A percentile compares a stretch with the other conserved stretches of the same genome.
Conservation (phyloP, 2,113 vertebrate species). For the Atractosteus spatula region DNA sequence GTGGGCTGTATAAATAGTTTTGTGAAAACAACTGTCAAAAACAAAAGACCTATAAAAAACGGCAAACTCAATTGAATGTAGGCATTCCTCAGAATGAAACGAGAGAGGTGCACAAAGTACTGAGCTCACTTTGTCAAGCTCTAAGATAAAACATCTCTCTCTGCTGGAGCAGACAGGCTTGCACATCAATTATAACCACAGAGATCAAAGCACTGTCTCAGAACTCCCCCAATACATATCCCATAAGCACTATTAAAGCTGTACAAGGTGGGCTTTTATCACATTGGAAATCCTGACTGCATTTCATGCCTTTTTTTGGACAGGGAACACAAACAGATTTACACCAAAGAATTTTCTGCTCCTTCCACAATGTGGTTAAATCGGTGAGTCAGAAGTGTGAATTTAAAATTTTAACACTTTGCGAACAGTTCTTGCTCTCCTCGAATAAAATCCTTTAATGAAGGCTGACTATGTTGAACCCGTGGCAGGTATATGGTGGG, state of each 20-base stretch:
- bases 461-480: slow-evolving; percentile 63
- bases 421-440: slow-evolving; percentile 66
- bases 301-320: slow-evolving; percentile 70
- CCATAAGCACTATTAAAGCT: slow-evolving; percentile 57
- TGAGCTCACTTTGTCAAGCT: slow-evolving; percentile 20
- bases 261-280: slow-evolving; percentile 83
- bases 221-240: slow-evolving; percentile 1
- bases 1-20: no score
- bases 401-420: slow-evolving; percentile 96
- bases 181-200: slow-evolving; percentile 12
- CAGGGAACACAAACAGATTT: slow-evolving; percentile 68
- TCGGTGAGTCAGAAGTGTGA: slow-evolving; percentile 94
- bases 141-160: slow-evolving; percentile 40
- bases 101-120: no score
- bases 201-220: slow-evolving; percentile 25
- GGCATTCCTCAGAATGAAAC: no score
- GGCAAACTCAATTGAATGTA: no score
- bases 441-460: slow-evolving; percentile 72
- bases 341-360: slow-evolving; percentile 82
- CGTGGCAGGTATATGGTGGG: slow-evolving; percentile 30
- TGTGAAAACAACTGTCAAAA: no score
- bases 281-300: slow-evolving; percentile 78
- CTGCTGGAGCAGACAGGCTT: slow-evolving; percentile 6
- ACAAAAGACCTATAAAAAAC: no score
- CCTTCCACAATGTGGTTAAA: slow-evolving; percentile 85